Evolutionary conservation across 2,797 vertebrate species (phyloP), one percentile per base, ranked within the genome.

Genomic region (Gallirallus australis): DNA sequence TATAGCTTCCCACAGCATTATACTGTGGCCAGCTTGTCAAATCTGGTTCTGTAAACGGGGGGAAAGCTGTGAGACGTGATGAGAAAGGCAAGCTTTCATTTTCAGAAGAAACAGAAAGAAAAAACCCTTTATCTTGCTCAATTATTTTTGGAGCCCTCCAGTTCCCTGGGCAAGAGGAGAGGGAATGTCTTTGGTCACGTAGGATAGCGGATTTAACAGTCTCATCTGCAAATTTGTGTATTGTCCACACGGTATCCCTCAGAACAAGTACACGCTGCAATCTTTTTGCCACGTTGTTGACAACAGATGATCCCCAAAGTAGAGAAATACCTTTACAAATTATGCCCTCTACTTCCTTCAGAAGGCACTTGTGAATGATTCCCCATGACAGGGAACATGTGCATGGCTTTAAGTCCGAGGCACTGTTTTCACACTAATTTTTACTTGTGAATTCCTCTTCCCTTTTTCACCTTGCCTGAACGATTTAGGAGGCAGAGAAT

Each of bases 371-470:
- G 93, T 95, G 95, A 96, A 80, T 96, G 96, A 96, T 97, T 96
- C 90, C 95, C 48, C 39, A 40, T 92, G 97, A 92, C 89, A 91
- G 35, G 78, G 89, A 80, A 33, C 72, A 3, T 91, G 93, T 90
- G 78, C 42, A 11, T 68, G 83, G 70, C 81, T 97, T 94, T 93
- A 88, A 86, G 94, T 93, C 82, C 8, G 9, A 75, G 95, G 86
- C 89, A 89, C 89, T 95, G 93, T 97, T 98, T 98, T 98, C 97
- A 96, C 97, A 96, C 96, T 97, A 94, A 97, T 97, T 97, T 97
- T 95, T 89, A 95, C 94, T 96, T 97, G 97, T 78, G 96, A 97
- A 96, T 90, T 72, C 63, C 48, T 82, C 30, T 82, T 90, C 25
- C 48, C 71, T 59, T 54, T 87, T 78, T 78, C 19, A 93, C 76